phyloP scores from a whole-genome alignment of 1,140 invertebrate species.

The Cyclargus thomasi region DNA sequence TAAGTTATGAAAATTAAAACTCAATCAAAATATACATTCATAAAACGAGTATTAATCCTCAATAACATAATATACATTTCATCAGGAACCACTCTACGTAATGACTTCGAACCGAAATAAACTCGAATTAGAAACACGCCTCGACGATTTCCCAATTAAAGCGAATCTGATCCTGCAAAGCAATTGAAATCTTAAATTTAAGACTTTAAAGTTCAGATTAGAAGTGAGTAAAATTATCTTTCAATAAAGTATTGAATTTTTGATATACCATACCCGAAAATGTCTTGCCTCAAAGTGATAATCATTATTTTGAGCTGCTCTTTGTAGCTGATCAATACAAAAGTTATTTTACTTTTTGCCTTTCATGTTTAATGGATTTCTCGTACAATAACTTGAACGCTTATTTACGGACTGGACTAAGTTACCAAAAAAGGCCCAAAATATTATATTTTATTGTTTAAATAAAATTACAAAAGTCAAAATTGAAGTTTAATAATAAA shows the following conservation, averaged over 20 bases:
- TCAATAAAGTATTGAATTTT: background rate
- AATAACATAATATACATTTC: constrained; percentile 1
- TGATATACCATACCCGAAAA: too few species aligned
- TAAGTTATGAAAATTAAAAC: background rate
- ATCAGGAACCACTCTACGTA: constrained; percentile 17
- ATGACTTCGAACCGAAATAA: constrained; percentile 21
- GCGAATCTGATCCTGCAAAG: constrained; percentile 5
- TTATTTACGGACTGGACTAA: too few species aligned
- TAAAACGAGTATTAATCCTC: background rate
- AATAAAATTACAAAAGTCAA: too few species aligned
- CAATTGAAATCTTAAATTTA: background rate
- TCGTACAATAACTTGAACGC: too few species aligned
- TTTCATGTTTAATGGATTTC: too few species aligned
- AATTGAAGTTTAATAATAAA: too few species aligned
- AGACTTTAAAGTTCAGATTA: background rate
- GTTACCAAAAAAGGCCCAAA: too few species aligned
- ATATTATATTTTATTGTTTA: too few species aligned
- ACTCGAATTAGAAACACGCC: constrained; percentile 28
- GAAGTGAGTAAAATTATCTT: background rate
- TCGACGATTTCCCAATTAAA: constrained; percentile 38
- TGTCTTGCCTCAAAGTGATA: too few species aligned
- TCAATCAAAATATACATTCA: background rate
- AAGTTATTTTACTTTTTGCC: too few species aligned
- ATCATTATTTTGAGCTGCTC: too few species aligned
- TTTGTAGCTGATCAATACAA: too few species aligned